Percentiles rank a stretch among this genome's conserved stretches.
Evolutionary conservation across 2,113 vertebrate genomes (phyloP).

Genomic region (Oxygymnocypris stewartii): DNA sequence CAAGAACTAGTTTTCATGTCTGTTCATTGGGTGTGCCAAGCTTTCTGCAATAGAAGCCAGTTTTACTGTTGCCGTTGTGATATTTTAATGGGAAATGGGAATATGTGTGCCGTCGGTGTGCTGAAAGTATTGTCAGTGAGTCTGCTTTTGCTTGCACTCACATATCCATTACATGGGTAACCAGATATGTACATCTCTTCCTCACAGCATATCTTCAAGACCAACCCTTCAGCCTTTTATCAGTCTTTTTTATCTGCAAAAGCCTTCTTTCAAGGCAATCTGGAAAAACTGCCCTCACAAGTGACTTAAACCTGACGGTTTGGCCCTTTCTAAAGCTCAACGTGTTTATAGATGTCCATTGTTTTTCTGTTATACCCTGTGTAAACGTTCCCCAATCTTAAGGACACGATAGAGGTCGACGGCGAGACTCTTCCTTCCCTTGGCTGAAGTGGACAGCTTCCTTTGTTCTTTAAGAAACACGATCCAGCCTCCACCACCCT

Average conservation of each 20-base stretch:
- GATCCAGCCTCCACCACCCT: slow-evolving; percentile 27
- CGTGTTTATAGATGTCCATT: slow-evolving; percentile 3
- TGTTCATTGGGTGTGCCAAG: slow-evolving; percentile 21
- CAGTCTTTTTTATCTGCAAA: slow-evolving; percentile 25
- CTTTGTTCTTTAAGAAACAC: slow-evolving; percentile 34
- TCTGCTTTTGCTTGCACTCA: not conserved
- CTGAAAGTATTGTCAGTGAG: not conserved
- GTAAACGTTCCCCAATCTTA: slow-evolving; percentile 8
- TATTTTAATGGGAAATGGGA: not conserved
- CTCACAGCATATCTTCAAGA: slow-evolving; percentile 40
- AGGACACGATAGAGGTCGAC: not conserved
- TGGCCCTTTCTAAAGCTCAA: slow-evolving; percentile 16
- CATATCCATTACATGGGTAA: not conserved
- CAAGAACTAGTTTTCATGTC: slow-evolving; percentile 19
- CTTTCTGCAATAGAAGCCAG: not conserved
- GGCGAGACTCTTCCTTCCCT: slow-evolving; percentile 20
- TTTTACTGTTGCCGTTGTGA: not conserved
- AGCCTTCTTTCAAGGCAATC: slow-evolving; percentile 35
- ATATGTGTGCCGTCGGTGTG: not conserved
- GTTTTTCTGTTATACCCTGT: not conserved
- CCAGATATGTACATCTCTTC: slow-evolving; percentile 25
- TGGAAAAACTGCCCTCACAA: slow-evolving; percentile 47
- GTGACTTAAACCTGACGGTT: slow-evolving; percentile 33
- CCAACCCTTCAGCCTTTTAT: slow-evolving; percentile 38
- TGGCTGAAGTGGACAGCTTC: slow-evolving; percentile 31